Base-by-base conservation (phyloP, 2,888 invertebrate species). In the Apamea monoglypha region DNA sequence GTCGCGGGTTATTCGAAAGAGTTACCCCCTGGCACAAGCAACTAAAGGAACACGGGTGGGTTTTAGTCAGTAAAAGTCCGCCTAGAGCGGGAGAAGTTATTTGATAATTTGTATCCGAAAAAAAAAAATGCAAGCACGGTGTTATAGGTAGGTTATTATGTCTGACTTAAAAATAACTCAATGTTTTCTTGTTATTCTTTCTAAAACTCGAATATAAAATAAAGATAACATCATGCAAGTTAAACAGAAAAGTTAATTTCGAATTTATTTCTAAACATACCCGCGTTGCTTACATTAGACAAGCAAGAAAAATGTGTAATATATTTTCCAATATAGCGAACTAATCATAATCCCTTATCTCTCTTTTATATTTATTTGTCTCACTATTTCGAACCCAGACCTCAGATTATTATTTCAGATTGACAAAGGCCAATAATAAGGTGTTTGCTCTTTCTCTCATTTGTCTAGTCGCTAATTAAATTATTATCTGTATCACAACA, bases 381-480 rank as follows among this genome's bases (percentile, higher is more conserved):
- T 63, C 18, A 44, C 36, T 67, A 67, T 74, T 87, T 71, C 44
- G 53, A 74, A 74, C 50, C 44, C 29, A 61, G 74, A 83, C 66
- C 66, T 74, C 53, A 18, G 56, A 53, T 47, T 71, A 63, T 74
- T 87, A 84, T 84, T 87, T 73, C n/a, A 80, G 70, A 82, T 84
- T 79, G 73, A 80, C 79, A 83, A 86, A 73, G 56, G n/a, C 36
- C 44, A 81, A 76, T 76, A 76, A 75, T 68, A 59, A 76, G 66
- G 71, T 74, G 59, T 61, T 80, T 80, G 67, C 67, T 63, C 73
- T 74, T 66, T 76, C 50, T 73, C 50, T 61, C 50, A 64, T 80
- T 74, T 83, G 53, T 83, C 53, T 75, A 71, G 63, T 66, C 61
- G 8, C 72, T 74, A 83, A 80, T 80, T 88, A 80, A 88, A 74